Evolutionary conservation across 1,140 invertebrate species (phyloP), one percentile per base, ranked within the genome.

Genomic region (Danaus melanippus): DNA sequence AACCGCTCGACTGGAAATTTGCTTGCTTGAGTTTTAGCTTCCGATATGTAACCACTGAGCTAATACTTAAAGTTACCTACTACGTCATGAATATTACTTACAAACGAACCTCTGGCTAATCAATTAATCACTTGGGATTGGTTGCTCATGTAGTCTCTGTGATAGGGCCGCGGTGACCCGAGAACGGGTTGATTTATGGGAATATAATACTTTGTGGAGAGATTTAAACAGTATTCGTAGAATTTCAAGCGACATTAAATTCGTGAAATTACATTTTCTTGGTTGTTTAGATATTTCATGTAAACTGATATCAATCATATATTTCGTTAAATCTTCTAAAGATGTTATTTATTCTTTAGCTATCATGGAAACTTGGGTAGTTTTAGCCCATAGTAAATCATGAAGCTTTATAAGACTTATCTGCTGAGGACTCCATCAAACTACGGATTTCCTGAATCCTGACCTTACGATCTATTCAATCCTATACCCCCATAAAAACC

Each of bases 51-150:
- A 57, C 58, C 51, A 51, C 17, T 60, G 54, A 52, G 53, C 46
- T 62, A 46, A 54, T 50, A 53, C 56, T 50, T 55, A 48, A 60
- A 56, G 52, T 67, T 74, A 57, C 50, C 69, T 70, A 66, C 79
- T 83, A 78, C 80, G 79, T 83, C 79, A 83, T 78, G 74, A 74
- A 78, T 79, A 83, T 83, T 75, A 76, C 73, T 75, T 69, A 66
- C 64, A 73, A 81, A 77, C 66, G 67, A 74, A 75, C 66, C 75
- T 73, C 71, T 69, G 68, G 69, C 74, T 81, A 82, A 80, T 79
- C 80, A 85, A 83, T 85, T 85, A 84, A 85, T 83, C 82, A 82
- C 71, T 62, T 53, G 70, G 74, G 78, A 82, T 74, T 69, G 79
- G 67, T 64, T 69, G 69, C 64, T 68, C 63, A 62, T 68, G 71